phyloP scores from a whole-genome alignment of 2,797 vertebrate species.

The Syngnathus acus region DNA sequence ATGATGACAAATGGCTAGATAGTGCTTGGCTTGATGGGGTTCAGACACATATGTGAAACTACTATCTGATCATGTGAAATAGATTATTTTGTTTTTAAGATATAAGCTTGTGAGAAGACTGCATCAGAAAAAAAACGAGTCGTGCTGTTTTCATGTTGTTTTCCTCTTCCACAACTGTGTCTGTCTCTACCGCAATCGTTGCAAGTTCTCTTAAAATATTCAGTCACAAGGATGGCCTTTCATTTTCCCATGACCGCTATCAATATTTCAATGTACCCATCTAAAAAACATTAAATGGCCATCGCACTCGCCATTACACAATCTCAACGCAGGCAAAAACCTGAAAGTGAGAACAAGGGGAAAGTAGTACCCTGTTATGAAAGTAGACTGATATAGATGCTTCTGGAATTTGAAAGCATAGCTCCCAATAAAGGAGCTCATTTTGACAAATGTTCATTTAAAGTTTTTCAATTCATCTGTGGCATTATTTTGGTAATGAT shows the following conservation, averaged over 20 bases:
- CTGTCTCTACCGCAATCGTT: conserved; percentile 3
- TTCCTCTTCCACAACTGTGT: conserved; percentile 4
- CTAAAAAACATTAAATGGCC: conserved; percentile 51
- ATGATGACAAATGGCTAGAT: no score
- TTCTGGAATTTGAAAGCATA: conserved; percentile 7
- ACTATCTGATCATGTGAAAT: not conserved
- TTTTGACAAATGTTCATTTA: not conserved
- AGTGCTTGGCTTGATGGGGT: no score
- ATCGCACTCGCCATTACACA: conserved; percentile 39
- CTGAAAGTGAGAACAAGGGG: conserved; percentile 49
- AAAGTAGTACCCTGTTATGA: conserved; percentile 39
- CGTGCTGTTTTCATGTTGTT: not conserved
- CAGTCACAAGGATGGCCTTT: conserved; percentile 52
- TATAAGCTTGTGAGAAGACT: not conserved
- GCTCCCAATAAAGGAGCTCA: not conserved
- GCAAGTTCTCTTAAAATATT: conserved; percentile 45
- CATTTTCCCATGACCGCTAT: conserved; percentile 40
- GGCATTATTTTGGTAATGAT: not conserved
- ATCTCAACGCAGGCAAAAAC: conserved; percentile 52
- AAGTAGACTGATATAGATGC: conserved; percentile 24
- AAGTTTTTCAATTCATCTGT: not conserved
- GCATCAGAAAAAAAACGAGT: not conserved
- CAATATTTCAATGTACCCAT: conserved; percentile 56
- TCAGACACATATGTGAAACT: not conserved
- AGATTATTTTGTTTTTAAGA: not conserved